A percentile compares a stretch with the other conserved stretches of the same genome.
Evolutionary conservation across 2,888 invertebrate genomes (phyloP).

Genomic region (Drosophila pseudotalamancana): DNA sequence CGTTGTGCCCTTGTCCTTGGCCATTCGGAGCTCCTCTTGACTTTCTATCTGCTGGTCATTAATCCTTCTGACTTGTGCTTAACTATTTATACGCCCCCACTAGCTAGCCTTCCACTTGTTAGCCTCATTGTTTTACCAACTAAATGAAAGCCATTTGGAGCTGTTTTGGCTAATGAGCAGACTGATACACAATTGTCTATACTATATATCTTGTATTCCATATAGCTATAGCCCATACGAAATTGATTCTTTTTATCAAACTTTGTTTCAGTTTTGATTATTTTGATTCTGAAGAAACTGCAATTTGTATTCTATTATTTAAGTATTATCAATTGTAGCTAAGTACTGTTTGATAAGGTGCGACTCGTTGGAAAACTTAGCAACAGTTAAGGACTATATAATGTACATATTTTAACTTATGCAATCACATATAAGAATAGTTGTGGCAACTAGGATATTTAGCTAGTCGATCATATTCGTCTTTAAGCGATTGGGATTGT

Average conservation of each 20-base stretch:
- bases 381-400: too few relatives aligned
- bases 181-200: neutral
- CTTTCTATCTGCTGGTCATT: constrained; percentile 42
- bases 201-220: neutral
- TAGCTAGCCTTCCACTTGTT: neutral
- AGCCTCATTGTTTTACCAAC: constrained; percentile 1
- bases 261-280: too few relatives aligned
- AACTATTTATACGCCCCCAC: constrained; percentile 19
- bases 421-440: too few relatives aligned
- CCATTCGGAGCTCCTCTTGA: constrained; percentile 23
- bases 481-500: too few relatives aligned
- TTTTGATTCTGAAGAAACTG: too few relatives aligned
- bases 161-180: constrained; percentile 40
- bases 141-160: constrained; percentile 26
- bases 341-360: too few relatives aligned
- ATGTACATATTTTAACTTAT: too few relatives aligned
- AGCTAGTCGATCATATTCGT: too few relatives aligned
- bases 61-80: constrained; percentile 36
- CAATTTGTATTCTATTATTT: too few relatives aligned
- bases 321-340: too few relatives aligned
- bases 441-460: too few relatives aligned
- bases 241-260: constrained; percentile 7
- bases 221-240: neutral
- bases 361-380: too few relatives aligned
- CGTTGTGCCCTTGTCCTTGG: neutral